Base-by-base conservation (phyloP, 53 echinoderm and acorn worm genomes). In the Hippasteria phrygiana region DNA sequence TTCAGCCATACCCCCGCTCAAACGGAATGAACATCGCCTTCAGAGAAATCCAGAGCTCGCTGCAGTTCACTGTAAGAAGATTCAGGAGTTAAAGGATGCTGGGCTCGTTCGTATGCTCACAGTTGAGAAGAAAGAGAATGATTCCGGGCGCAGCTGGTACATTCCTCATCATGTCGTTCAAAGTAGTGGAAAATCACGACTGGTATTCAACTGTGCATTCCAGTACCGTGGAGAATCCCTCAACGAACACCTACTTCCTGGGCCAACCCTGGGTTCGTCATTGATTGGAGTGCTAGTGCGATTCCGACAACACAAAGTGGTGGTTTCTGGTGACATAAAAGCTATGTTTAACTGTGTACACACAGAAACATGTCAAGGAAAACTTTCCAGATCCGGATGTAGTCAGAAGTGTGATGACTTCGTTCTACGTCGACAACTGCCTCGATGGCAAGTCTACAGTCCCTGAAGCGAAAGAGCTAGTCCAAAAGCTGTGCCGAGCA, bases 101-200 rank as follows among this genome's bases (percentile, higher is more conserved):
- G 33, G 35, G 34, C 67, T 66, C 26, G 35, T 66, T 66, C 33
- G 35, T 1, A 66, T 35, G 0, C 2, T 34, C 11, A 34, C 34
- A 1, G 5, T 14, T 4, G 67, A 66, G 34, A 17, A 35, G 0
- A 66, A 17, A 29, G 32, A 28, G 64, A 64, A 64, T 3, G 14
- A 7, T 35, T 11, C 5, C 13, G 33, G 14, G 33, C 67, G 67
- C 67, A 32, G 34, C 12, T 88, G 88, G 88, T 88, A 75, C 62
- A 55, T 88, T 27, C 89, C 80, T 20, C 51, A 89, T 43, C 71
- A 89, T 29, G 78, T 89, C n/a, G 89, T 79, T 12, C 18, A 65
- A 27, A 36, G 34, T 14, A 79, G 55, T 62, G 41, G 37, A 10
- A 79, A 34, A 34, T 20, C 13, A 16, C 14, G 72, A 41, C 47